Base-by-base conservation (phyloP, 2,797 vertebrate genomes). In the Carduelis carduelis region DNA sequence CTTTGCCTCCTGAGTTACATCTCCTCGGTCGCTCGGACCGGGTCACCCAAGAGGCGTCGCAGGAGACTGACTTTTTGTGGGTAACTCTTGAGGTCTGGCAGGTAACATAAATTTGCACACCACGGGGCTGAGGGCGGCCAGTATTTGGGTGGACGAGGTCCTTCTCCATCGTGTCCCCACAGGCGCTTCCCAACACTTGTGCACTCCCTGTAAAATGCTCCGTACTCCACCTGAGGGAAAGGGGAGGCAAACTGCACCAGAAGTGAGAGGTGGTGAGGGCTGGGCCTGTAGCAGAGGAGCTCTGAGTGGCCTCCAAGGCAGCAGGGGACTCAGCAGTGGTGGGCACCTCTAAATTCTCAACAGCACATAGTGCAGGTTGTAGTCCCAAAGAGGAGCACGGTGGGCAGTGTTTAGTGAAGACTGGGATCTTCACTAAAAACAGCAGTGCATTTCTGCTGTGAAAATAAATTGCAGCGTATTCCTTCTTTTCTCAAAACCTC, bases 311-410 rank as follows among this genome's bases (percentile, higher is more conserved):
- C 43, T 28, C 8, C 43, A 12, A 89, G 50, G 46, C 6, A 22
- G 1, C 0, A 0, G 23, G 12, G 24, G 30, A 44, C n/a, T 8
- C 22, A 8, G n/a, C 16, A 11, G 17, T 1, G 1, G 41, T 41
- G 41, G 41, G 41, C 41, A 18, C 41, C 17, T 32, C 28, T 14
- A 6, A 64, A 56, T 2, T 17, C 55, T 34, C 11, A 2, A 6
- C 46, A 47, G 53, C 2, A 2, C 0, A 0, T 0, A 4, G 30
- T 12, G 28, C 16, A 49, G 22, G 43, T 2, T 35, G 14, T 6
- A 18, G 15, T 15, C 64, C 64, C 63, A 9, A 11, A 56, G 53
- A 34, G 30, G 39, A 79, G 7, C 12, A 16, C 1, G 0, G 6
- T 4, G 1, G 11, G 18, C 8, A 52, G 37, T 2, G 41, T 41